These are phyloP conservation scores for Neostethus bicornis DNA, from an alignment of 2,797 vertebrate species.

Conservation along the genomic window DNA sequence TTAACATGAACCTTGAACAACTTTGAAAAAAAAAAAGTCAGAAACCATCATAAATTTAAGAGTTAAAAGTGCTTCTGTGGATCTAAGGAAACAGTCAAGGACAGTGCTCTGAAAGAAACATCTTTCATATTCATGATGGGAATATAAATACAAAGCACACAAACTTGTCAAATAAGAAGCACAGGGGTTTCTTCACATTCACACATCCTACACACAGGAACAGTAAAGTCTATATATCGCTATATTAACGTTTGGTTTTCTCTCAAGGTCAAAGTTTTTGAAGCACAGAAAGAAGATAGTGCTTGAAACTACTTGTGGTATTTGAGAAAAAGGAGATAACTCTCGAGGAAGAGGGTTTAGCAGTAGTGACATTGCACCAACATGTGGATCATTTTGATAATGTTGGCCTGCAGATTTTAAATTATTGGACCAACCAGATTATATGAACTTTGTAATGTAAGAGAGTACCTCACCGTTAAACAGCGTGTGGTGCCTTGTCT, in stretches of 20 bases:
- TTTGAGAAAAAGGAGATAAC: slow-evolving; percentile 18
- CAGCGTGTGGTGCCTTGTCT: not conserved
- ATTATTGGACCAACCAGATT: not conserved
- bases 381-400: not conserved
- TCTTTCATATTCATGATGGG: slow-evolving; percentile 37
- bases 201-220: slow-evolving; percentile 16
- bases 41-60: slow-evolving; percentile 1
- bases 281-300: slow-evolving; percentile 42
- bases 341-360: slow-evolving; percentile 35
- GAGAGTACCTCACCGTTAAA: too few relatives aligned
- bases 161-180: slow-evolving; percentile 50
- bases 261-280: slow-evolving; percentile 66
- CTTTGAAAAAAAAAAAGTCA: slow-evolving; percentile 9
- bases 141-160: slow-evolving; percentile 41
- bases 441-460: not conserved
- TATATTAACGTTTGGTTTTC: slow-evolving; percentile 41
- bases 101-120: slow-evolving; percentile 36
- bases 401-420: not conserved
- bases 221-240: slow-evolving; percentile 42
- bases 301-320: slow-evolving; percentile 32
- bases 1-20: slow-evolving; percentile 16
- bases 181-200: not conserved
- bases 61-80: slow-evolving; percentile 33
- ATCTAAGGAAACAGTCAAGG: slow-evolving; percentile 46
- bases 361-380: not conserved